phyloP scores from a whole-genome alignment of 2,797 vertebrate genomes.

The Phyllotis vaccarum region DNA sequence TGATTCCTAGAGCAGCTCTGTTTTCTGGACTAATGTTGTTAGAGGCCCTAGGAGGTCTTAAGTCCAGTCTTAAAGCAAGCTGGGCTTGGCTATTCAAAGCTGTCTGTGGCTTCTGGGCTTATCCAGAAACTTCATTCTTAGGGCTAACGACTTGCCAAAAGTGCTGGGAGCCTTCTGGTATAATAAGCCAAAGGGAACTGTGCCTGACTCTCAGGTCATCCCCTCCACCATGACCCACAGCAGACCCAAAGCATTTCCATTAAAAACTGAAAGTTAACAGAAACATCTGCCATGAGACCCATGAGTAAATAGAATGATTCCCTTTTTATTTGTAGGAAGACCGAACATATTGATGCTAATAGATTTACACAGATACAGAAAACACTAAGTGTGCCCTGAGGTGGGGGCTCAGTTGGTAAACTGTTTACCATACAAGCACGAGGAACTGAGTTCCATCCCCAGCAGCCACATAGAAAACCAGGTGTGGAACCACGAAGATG shows the following conservation, averaged over 20 bases:
- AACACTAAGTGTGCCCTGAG: not conserved
- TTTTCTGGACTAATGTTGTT: not conserved
- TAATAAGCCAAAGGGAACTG: not conserved
- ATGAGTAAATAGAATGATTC: not conserved
- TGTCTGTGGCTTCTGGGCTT: not conserved
- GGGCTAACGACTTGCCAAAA: not conserved
- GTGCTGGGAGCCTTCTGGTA: not conserved
- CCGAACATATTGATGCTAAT: not conserved
- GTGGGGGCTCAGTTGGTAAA: not conserved
- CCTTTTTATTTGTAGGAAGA: not conserved
- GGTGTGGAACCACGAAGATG: not conserved
- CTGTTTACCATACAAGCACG: not conserved
- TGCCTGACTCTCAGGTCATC: not conserved
- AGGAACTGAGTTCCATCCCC: not conserved
- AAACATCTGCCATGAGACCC: not conserved
- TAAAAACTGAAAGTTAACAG: not conserved
- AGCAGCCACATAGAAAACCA: not conserved
- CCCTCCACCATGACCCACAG: not conserved
- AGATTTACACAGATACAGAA: not conserved
- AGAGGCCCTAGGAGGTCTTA: not conserved
- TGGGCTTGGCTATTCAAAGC: not conserved
- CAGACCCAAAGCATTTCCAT: not conserved
- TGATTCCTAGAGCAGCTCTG: not conserved
- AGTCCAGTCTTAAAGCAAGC: not conserved
- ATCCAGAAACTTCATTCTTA: not conserved